Percentiles rank a stretch among this genome's conserved stretches.
These are phyloP conservation scores for Eupithecia exiguata DNA, from an alignment of 2,888 invertebrate species.

Conservation along the genomic window DNA sequence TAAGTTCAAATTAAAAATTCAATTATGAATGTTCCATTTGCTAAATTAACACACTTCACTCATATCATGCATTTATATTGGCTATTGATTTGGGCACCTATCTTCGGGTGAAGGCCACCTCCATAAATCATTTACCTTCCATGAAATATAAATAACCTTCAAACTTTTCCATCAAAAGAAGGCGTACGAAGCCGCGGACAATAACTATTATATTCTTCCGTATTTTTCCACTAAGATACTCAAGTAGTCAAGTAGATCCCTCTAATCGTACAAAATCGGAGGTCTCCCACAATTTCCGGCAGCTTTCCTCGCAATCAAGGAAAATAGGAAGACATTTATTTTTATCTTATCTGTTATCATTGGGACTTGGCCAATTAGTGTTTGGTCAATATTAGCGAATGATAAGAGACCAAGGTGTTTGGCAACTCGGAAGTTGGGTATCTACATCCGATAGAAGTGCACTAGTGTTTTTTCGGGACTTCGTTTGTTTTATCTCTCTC, in stretches of 20 bases:
- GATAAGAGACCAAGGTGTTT: conserved; percentile 8
- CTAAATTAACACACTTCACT: too few relatives aligned
- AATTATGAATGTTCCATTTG: too few relatives aligned
- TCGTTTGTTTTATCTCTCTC: background rate
- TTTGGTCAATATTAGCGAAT: conserved; percentile 7
- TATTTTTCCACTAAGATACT: background rate
- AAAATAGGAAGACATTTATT: background rate
- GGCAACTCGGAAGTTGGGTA: background rate
- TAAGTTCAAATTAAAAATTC: too few relatives aligned
- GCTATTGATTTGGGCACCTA: too few relatives aligned
- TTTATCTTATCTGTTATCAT: conserved; percentile 1
- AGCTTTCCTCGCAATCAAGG: conserved; percentile 4
- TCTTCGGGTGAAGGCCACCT: too few relatives aligned
- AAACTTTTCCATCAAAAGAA: too few relatives aligned
- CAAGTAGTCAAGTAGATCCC: background rate
- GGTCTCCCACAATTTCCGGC: background rate
- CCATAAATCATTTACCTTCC: too few relatives aligned
- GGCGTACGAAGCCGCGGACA: background rate
- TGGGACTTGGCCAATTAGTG: background rate
- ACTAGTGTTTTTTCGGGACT: background rate
- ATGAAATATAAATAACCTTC: too few relatives aligned
- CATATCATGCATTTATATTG: too few relatives aligned
- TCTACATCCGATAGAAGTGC: background rate
- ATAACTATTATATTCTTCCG: background rate
- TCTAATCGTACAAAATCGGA: background rate